Percentiles rank a stretch among this genome's conserved stretches.
These are phyloP conservation scores for Yoshiicerus persimilis DNA, from an alignment of 1,140 invertebrate species.

Conservation along the genomic window DNA sequence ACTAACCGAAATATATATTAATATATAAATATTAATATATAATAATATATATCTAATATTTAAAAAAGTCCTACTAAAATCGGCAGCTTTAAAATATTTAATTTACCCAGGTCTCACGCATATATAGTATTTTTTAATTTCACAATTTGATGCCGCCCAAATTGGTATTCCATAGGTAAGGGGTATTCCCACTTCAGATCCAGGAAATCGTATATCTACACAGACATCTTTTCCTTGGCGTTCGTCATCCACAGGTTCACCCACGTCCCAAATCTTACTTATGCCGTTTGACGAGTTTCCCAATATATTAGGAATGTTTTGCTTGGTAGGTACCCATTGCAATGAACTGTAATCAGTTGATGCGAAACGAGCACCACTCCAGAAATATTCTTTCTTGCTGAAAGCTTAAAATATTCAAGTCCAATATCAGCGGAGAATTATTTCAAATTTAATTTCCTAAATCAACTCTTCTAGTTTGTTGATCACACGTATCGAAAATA, in stretches of 20 bases:
- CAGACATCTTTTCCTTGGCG: not conserved
- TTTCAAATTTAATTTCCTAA: too few relatives aligned
- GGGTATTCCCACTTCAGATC: not conserved
- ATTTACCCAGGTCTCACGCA: not conserved
- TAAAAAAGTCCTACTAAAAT: too few relatives aligned
- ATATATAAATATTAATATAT: too few relatives aligned
- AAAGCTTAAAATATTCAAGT: too few relatives aligned
- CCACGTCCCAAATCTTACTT: not conserved
- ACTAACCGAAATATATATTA: too few relatives aligned
- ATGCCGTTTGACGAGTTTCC: not conserved
- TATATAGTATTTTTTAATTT: not conserved
- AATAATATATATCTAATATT: too few relatives aligned
- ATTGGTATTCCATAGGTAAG: too few relatives aligned
- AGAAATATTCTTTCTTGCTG: not conserved
- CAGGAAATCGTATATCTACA: too few relatives aligned
- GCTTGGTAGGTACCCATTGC: not conserved
- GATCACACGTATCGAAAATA: too few relatives aligned
- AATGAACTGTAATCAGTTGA: not conserved
- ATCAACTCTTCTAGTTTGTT: too few relatives aligned
- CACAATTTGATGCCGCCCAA: not conserved
- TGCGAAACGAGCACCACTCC: not conserved
- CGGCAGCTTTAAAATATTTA: too few relatives aligned
- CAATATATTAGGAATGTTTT: not conserved
- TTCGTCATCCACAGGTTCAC: not conserved
- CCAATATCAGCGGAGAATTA: too few relatives aligned